These are phyloP conservation scores for Brachyptera putata DNA, from an alignment of 2,888 invertebrate species.

Conservation along the genomic window DNA sequence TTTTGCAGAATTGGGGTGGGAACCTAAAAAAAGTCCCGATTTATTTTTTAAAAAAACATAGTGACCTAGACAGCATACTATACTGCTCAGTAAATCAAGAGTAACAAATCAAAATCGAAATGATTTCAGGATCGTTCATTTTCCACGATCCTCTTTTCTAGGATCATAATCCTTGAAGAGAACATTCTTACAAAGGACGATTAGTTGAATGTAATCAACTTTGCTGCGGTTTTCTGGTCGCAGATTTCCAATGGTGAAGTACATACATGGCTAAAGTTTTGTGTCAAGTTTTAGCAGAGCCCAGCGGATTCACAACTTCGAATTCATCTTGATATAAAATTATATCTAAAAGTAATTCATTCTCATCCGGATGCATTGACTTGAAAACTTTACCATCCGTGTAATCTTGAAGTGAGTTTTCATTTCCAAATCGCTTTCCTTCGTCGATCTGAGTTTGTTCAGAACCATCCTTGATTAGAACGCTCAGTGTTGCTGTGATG, in stretches of 20 bases:
- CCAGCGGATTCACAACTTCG: conserved; percentile 32
- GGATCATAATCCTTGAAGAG: conserved; percentile 13
- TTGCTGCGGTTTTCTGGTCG: conserved; percentile 28
- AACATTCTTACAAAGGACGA: conserved; percentile 25
- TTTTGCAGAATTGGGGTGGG: too few species aligned
- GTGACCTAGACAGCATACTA: too few species aligned
- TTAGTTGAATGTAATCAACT: conserved; percentile 31
- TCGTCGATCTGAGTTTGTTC: conserved; percentile 22
- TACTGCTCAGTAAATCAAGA: too few species aligned
- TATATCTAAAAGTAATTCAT: conserved; percentile 32
- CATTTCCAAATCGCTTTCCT: conserved; percentile 1
- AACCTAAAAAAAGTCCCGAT: too few species aligned
- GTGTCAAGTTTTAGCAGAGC: conserved; percentile 29
- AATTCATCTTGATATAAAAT: too few species aligned
- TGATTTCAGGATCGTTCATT: too few species aligned
- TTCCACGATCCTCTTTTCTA: too few species aligned
- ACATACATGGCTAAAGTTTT: conserved; percentile 33
- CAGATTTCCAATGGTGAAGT: conserved; percentile 30
- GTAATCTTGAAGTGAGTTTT: conserved; percentile 34
- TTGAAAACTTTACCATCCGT: conserved; percentile 34
- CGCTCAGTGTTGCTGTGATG: conserved; percentile 29
- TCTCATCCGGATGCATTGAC: conserved; percentile 33
- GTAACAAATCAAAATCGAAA: too few species aligned
- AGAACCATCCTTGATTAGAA: conserved; percentile 31
- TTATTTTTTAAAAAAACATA: too few species aligned